Percentiles rank a stretch among this genome's conserved stretches.
phyloP scores from a whole-genome alignment of 2,888 invertebrate species.

The Apamea epomidion region DNA sequence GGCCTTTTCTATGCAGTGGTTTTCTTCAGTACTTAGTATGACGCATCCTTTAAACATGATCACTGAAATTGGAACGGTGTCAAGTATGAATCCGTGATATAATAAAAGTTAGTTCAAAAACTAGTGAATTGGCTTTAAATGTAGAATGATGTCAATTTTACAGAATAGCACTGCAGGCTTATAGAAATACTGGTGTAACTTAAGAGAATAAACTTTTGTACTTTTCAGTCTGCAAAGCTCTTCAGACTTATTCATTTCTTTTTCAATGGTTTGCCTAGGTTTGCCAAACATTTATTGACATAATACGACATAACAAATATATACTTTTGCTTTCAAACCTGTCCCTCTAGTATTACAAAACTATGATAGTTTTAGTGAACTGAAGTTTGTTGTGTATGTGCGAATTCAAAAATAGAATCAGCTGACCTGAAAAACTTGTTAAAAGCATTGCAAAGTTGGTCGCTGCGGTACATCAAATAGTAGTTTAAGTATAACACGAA shows the following conservation, averaged over 20 bases:
- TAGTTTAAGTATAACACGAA: constrained; percentile 32
- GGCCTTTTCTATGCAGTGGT: background rate
- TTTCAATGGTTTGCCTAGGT: background rate
- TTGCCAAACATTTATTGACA: background rate
- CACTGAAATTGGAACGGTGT: background rate
- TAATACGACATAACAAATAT: background rate
- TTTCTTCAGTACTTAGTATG: background rate
- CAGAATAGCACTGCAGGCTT: background rate
- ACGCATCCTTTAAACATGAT: background rate
- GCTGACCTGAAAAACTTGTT: constrained; percentile 30
- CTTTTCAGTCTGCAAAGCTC: background rate
- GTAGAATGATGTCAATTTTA: too few species aligned
- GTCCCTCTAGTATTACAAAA: background rate
- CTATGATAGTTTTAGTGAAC: background rate
- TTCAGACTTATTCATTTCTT: background rate
- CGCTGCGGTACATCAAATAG: constrained; percentile 19
- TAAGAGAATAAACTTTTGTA: background rate
- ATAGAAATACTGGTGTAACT: background rate
- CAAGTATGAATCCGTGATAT: background rate
- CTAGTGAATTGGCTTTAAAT: too few species aligned
- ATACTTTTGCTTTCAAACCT: background rate
- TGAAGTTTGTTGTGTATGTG: background rate
- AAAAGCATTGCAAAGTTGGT: constrained; percentile 26
- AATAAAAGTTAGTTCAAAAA: background rate
- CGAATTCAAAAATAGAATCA: constrained; percentile 18